Evolutionary conservation across 1,140 invertebrate genomes (phyloP).

Genomic region (Adelges cooleyi): DNA sequence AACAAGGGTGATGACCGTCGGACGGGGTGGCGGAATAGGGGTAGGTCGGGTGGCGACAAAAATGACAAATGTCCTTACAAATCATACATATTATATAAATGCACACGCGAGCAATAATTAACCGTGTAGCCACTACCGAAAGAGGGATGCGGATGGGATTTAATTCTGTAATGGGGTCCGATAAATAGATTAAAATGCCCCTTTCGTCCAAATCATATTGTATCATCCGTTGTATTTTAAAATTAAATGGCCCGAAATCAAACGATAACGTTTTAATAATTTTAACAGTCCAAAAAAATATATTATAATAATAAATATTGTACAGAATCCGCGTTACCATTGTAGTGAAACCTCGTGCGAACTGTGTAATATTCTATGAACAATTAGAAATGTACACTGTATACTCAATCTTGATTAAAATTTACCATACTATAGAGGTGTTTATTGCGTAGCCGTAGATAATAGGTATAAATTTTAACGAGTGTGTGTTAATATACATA

Average conservation of each 20-base stretch:
- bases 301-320: too few species aligned
- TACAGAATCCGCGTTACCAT: too few species aligned
- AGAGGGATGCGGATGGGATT: not conserved
- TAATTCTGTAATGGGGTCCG: constrained; percentile 27
- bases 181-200: constrained; percentile 27
- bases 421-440: too few species aligned
- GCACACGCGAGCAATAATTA: constrained; percentile 21
- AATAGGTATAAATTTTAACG: too few species aligned
- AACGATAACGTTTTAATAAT: constrained; percentile 20
- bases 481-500: too few species aligned
- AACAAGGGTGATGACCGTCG: constrained; percentile 13
- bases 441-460: too few species aligned
- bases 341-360: too few species aligned
- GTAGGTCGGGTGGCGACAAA: not conserved
- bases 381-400: too few species aligned
- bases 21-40: not conserved
- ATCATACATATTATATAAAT: too few species aligned
- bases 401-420: too few species aligned
- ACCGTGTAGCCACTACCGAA: not conserved
- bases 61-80: constrained; percentile 27
- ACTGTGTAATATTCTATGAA: too few species aligned
- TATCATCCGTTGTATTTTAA: constrained; percentile 9
- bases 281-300: too few species aligned
- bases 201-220: constrained; percentile 18
- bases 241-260: constrained; percentile 28